Percentiles rank a stretch among this genome's conserved stretches.
Evolutionary conservation across 1,140 invertebrate genomes (phyloP).

Genomic region (Danaus melanippus): DNA sequence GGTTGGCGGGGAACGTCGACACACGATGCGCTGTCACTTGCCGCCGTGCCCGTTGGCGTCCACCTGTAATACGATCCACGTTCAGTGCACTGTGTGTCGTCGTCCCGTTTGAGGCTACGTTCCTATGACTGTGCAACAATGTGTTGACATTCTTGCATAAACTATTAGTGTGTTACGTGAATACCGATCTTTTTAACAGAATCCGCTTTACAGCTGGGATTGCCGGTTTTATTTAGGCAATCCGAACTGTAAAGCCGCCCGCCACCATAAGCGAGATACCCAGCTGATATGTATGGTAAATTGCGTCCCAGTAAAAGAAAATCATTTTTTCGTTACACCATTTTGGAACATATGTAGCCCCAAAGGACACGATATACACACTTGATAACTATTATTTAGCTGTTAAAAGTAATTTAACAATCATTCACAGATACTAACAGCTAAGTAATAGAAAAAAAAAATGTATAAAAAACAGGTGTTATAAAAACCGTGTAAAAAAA

Average conservation of each 20-base stretch:
- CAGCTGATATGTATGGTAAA: slow-evolving; percentile 42
- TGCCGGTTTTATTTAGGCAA: slow-evolving; percentile 11
- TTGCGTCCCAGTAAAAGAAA: slow-evolving; percentile 32
- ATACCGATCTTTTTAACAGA: slow-evolving; percentile 1
- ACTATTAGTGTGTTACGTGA: slow-evolving; percentile 18
- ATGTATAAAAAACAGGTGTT: slow-evolving; percentile 31
- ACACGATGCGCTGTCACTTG: slow-evolving; percentile 63
- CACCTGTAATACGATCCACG: slow-evolving; percentile 61
- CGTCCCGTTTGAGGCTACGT: slow-evolving; percentile 61
- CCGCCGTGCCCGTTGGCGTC: slow-evolving; percentile 51
- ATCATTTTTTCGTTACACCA: slow-evolving; percentile 24
- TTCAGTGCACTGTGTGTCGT: slow-evolving; percentile 64
- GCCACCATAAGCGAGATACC: slow-evolving; percentile 57
- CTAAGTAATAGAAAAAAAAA: slow-evolving; percentile 40
- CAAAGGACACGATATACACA: slow-evolving; percentile 65
- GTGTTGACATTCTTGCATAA: slow-evolving; percentile 17
- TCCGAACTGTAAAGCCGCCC: slow-evolving; percentile 39
- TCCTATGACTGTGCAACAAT: slow-evolving; percentile 8
- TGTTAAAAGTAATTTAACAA: slow-evolving; percentile 32
- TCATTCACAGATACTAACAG: slow-evolving; percentile 41
- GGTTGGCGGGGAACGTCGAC: slow-evolving; percentile 64
- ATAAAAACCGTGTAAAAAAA: slow-evolving; percentile 27
- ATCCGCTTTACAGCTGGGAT: slow-evolving; percentile 18
- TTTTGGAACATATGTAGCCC: slow-evolving; percentile 39
- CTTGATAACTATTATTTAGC: slow-evolving; percentile 60